phyloP scores from a whole-genome alignment of 1,140 invertebrate species.

The Drosophila melanogaster region Release_6_plus_ISO1_MT NT_037436.4:21293501-21294000 shows the following conservation, averaged over 20 bases:
- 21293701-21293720: no score
- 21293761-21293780: slow-evolving; percentile 73
- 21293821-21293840: slow-evolving; percentile 35
- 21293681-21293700: no score
- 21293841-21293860: slow-evolving; percentile 58
- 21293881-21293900: slow-evolving; percentile 62
- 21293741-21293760: slow-evolving; percentile 45
- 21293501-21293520: slow-evolving; percentile 10
- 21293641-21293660: neutral
- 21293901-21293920: slow-evolving; percentile 47
- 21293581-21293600: neutral
- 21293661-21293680: no score
- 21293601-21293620: neutral
- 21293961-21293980: slow-evolving; percentile 16
- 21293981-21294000: slow-evolving; percentile 30
- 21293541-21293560: neutral
- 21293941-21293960: slow-evolving; percentile 52
- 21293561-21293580: neutral
- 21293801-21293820: slow-evolving; percentile 55
- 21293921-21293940: slow-evolving; percentile 31
- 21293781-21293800: slow-evolving; percentile 33
- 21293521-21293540: slow-evolving; percentile 3
- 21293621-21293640: no score
- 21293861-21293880: slow-evolving; percentile 56
- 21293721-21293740: slow-evolving; percentile 16